phyloP scores from a whole-genome alignment of 2,113 vertebrate species.

The Narcine bancroftii region DNA sequence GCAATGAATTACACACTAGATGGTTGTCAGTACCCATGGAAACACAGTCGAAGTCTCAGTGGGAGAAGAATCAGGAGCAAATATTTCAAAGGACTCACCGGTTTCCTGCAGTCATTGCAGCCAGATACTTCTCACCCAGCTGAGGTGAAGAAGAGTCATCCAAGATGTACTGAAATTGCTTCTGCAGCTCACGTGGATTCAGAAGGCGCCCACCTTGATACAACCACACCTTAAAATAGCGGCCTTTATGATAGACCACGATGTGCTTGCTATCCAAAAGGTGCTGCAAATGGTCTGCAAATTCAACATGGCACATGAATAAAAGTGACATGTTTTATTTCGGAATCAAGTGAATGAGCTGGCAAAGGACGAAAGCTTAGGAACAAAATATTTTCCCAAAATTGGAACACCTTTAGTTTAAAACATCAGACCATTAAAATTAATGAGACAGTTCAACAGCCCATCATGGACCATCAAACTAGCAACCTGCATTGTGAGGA shows the following conservation, averaged over 20 bases:
- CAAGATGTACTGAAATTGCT: conserved; percentile 74
- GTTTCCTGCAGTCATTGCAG: conserved; percentile 70
- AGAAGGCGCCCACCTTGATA: conserved; percentile 67
- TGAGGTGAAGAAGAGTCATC: conserved; percentile 59
- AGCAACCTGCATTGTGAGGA: background rate
- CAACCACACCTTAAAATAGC: conserved; percentile 69
- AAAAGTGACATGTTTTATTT: background rate
- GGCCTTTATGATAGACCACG: conserved; percentile 72
- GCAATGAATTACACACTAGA: background rate
- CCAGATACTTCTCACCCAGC: conserved; percentile 69
- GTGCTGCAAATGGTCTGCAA: conserved; percentile 66
- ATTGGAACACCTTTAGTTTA: background rate
- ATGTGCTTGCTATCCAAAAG: conserved; percentile 70
- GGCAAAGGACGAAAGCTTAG: background rate
- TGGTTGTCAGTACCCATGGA: background rate
- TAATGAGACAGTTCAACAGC: background rate
- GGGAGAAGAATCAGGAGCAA: background rate
- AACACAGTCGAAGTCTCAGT: background rate
- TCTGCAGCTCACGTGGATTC: conserved; percentile 68
- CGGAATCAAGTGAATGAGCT: background rate
- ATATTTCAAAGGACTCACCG: conserved; percentile 52
- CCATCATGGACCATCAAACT: background rate
- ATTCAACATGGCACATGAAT: background rate
- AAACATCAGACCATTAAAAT: background rate
- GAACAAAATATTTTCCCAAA: background rate